Base-by-base conservation (phyloP, 2,797 vertebrate genomes). In the Sternotherus odoratus region DNA sequence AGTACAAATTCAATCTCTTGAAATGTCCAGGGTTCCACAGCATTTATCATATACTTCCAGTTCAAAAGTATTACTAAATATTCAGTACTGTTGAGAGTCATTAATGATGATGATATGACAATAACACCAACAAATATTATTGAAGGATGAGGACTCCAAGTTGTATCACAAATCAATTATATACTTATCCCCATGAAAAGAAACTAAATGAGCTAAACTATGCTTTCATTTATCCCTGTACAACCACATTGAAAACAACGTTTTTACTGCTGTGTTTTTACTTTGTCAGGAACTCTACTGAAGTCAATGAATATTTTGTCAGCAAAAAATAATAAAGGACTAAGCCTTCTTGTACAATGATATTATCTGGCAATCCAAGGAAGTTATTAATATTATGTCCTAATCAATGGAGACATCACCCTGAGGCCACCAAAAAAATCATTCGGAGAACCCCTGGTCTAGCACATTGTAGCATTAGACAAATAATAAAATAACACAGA, bases 391-490 rank as follows among this genome's bases (percentile, higher is more conserved):
- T 77, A 69, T 77, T 0, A 63, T 5, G 24, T 79, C 63, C 48
- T 72, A 90, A 80, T 39, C 79, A 86, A 69, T 75, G 86, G 33
- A 36, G 46, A 90, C 0, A 6, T 6, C 57, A 60, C 57, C 33
- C 57, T 60, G 57, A 16, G 12, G 30, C 6, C 57, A 16, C 57
- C 57, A 33, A 33, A 60, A 30, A 60, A 15, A 60, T 60, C 15
- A 30, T 60, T 60, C 30, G 33, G 12, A 33, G 57, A 60, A 60
- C 6, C 57, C 57, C 6, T 7, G 30, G 95, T 97, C 95, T 88
- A 92, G 93, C 88, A 93, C 95, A 90, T 93, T 90, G 83, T 5
- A 96, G 95, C 81, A 94, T 92, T 82, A 87, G 90, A 74, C 92
- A 86, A 21, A 92, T 81, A 60, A 56, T 69, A 82, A 86, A 81